Percentiles rank a stretch among this genome's conserved stretches.
Evolutionary conservation across 2,113 vertebrate genomes (phyloP).

Genomic region (Sardina pilchardus): DNA sequence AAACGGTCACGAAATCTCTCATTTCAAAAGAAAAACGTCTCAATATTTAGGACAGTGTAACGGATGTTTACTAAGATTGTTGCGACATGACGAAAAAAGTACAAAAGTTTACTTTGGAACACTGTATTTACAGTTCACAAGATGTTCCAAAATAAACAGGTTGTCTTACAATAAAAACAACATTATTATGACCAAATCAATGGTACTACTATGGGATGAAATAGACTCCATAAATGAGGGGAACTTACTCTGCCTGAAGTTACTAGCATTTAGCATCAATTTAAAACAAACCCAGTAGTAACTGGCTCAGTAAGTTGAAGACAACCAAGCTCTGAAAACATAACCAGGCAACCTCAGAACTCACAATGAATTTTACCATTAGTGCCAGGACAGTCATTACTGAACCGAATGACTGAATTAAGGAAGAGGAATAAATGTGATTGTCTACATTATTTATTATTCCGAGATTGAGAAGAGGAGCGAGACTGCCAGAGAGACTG

Average conservation of each 20-base stretch:
- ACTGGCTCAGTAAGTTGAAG: no score
- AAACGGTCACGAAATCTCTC: not conserved
- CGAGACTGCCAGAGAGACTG: not conserved
- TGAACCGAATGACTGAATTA: constrained; percentile 12
- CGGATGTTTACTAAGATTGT: not conserved
- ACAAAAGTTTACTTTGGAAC: no score
- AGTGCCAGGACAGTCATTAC: not conserved
- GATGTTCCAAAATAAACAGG: no score
- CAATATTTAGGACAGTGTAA: not conserved
- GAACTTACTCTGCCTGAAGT: no score
- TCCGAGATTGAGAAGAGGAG: not conserved
- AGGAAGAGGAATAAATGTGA: constrained; percentile 9
- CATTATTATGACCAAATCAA: no score
- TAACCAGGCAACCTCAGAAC: not conserved
- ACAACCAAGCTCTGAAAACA: not conserved
- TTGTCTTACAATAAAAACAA: no score
- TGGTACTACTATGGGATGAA: no score
- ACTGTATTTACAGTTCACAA: no score
- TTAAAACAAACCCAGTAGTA: no score
- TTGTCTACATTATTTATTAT: not conserved
- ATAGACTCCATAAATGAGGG: no score
- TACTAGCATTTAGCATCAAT: no score
- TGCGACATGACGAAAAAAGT: not conserved
- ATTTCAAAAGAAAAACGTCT: not conserved
- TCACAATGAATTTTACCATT: not conserved